Evolutionary conservation across 2,888 invertebrate genomes (phyloP).

Genomic region (Sicus ferrugineus): DNA sequence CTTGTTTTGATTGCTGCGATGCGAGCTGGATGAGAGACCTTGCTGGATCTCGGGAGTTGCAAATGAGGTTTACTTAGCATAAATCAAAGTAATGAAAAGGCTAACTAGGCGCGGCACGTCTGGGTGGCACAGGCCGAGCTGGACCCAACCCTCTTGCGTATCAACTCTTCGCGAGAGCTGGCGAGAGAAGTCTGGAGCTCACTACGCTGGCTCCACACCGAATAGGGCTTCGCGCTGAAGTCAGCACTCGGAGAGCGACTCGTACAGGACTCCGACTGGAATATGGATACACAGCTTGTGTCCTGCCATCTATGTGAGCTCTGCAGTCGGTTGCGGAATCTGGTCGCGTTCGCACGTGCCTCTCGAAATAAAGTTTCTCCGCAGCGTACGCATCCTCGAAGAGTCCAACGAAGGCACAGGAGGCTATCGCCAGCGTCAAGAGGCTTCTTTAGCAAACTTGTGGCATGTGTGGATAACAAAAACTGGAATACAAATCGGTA

Average conservation of each 20-base stretch:
- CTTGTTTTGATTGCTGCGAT: no score
- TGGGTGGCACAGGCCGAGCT: neutral
- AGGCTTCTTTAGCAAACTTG: conserved; percentile 1
- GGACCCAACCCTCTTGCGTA: neutral
- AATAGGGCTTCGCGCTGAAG: neutral
- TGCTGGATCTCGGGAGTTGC: no score
- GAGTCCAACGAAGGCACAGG: no score
- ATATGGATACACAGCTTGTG: conserved; percentile 41
- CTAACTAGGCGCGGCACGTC: neutral
- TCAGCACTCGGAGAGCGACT: neutral
- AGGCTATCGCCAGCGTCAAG: neutral
- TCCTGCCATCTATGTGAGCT: conserved; percentile 39
- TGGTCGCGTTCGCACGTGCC: conserved; percentile 59
- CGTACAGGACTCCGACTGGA: conserved; percentile 7
- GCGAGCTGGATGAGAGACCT: no score
- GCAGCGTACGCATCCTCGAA: conserved; percentile 1
- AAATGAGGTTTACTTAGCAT: no score
- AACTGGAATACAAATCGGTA: neutral
- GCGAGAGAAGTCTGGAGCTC: neutral
- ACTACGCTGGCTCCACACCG: neutral
- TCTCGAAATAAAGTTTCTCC: neutral
- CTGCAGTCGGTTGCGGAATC: conserved; percentile 61
- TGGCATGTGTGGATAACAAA: conserved; percentile 10
- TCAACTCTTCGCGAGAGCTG: neutral
- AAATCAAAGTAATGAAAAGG: no score